Conservation (phyloP, 2,888 invertebrate species). For the Amorpha juglandis region DNA sequence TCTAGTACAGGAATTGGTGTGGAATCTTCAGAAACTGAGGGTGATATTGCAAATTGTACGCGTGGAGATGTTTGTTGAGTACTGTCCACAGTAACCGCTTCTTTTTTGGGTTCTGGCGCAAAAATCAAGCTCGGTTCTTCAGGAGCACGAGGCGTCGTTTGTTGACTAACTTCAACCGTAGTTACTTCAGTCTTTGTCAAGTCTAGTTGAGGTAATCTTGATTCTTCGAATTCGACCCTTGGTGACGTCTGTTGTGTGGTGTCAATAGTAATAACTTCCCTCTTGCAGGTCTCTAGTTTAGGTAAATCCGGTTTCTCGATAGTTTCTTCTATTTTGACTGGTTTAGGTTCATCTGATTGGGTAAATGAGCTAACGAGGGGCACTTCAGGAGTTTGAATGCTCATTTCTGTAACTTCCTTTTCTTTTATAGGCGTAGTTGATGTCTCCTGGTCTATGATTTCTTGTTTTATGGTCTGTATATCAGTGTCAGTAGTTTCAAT, state of each 20-base stretch:
- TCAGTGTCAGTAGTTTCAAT: conserved; percentile 70
- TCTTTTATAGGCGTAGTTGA: conserved; percentile 66
- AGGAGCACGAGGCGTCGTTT: conserved; percentile 56
- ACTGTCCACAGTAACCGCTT: conserved; percentile 51
- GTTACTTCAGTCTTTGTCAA: conserved; percentile 42
- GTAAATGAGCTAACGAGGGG: conserved; percentile 65
- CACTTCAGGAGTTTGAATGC: conserved; percentile 71
- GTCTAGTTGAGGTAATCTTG: conserved; percentile 37
- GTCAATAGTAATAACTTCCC: conserved; percentile 47
- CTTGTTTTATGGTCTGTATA: conserved; percentile 66
- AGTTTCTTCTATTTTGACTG: conserved; percentile 30
- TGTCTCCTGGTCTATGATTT: conserved; percentile 68
- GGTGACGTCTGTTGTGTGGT: conserved; percentile 61
- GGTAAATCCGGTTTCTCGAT: conserved; percentile 39
- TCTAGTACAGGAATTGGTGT: conserved; percentile 46
- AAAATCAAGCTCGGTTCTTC: conserved; percentile 28
- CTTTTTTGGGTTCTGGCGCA: conserved; percentile 31
- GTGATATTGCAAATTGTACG: conserved; percentile 38
- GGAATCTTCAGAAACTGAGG: conserved; percentile 28
- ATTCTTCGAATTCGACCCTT: conserved; percentile 44
- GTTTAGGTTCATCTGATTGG: conserved; percentile 72
- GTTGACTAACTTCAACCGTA: conserved; percentile 53
- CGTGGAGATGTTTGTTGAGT: conserved; percentile 85
- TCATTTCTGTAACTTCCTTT: conserved; percentile 61
- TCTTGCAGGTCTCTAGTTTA: conserved; percentile 37